Evolutionary conservation across 2,888 invertebrate species (phyloP).

Genomic region (Arge pagana): DNA sequence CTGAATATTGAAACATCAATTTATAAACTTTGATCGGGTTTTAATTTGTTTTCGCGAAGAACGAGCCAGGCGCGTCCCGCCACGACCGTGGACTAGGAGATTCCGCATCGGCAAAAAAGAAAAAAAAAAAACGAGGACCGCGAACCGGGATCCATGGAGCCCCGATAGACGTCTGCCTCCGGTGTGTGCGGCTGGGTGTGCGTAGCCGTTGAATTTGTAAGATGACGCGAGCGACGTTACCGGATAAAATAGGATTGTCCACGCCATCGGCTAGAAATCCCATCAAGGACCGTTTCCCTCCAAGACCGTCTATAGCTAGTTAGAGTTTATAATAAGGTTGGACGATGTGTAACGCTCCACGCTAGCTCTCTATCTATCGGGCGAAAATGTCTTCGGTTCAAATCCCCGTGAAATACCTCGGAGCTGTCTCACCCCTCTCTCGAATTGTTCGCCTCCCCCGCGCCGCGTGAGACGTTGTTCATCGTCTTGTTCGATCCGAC

Average conservation of each 20-base stretch:
- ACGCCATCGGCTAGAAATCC: slow-evolving; percentile 59
- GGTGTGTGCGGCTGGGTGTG: not conserved
- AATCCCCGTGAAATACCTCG: slow-evolving; percentile 57
- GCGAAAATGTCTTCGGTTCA: slow-evolving; percentile 58
- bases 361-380: slow-evolving; percentile 57
- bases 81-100: not conserved
- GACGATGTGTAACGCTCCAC: slow-evolving; percentile 50
- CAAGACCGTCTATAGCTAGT: slow-evolving; percentile 45
- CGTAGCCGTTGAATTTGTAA: too few relatives aligned
- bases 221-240: slow-evolving; percentile 48
- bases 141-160: not conserved
- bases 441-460: slow-evolving; percentile 44
- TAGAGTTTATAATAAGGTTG: slow-evolving; percentile 59
- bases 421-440: slow-evolving; percentile 29
- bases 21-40: slow-evolving; percentile 54
- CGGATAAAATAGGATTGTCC: slow-evolving; percentile 55
- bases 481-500: slow-evolving; percentile 43
- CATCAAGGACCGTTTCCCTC: slow-evolving; percentile 56
- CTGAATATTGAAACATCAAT: slow-evolving; percentile 49
- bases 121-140: not conserved
- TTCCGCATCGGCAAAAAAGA: not conserved
- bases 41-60: slow-evolving; percentile 43
- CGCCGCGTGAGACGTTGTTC: slow-evolving; percentile 33
- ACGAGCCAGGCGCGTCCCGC: slow-evolving; percentile 15
- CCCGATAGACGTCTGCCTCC: not conserved